Conservation (phyloP, 2,113 vertebrate genomes). For the Martes martes region DNA sequence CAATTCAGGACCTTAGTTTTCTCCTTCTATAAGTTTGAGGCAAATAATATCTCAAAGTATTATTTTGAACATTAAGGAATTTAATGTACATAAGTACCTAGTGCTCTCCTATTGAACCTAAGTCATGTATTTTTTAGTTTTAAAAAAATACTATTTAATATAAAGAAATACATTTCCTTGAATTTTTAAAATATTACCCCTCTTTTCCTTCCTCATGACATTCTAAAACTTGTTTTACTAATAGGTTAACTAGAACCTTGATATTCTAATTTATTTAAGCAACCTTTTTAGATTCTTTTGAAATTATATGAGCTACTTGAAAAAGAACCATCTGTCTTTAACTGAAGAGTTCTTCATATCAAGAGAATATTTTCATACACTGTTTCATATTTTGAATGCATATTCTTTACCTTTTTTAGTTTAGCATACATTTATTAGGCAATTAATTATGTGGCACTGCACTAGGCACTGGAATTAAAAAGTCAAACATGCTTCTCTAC, state of each 20-base stretch:
- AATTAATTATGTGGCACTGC: neutral
- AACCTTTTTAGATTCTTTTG: neutral
- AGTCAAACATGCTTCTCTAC: neutral
- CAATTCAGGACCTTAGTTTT: neutral
- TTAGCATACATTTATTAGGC: neutral
- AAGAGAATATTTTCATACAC: neutral
- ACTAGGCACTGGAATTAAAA: neutral
- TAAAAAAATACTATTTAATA: neutral
- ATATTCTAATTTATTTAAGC: neutral
- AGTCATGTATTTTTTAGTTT: neutral
- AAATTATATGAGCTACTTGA: neutral
- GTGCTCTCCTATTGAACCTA: neutral
- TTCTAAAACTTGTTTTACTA: conserved; percentile 17
- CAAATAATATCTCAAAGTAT: neutral
- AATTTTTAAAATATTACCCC: neutral
- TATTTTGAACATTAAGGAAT: neutral
- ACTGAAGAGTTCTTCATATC: neutral
- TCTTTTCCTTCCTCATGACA: neutral
- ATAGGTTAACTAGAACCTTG: neutral
- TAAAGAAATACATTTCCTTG: neutral
- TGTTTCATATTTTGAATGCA: neutral
- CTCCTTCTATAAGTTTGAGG: neutral
- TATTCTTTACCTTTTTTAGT: neutral
- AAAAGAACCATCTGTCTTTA: neutral
- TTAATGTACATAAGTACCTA: neutral